Evolutionary conservation across 2,113 vertebrate species (phyloP), one percentile per base, ranked within the genome.

Genomic region (Grantiella picta): DNA sequence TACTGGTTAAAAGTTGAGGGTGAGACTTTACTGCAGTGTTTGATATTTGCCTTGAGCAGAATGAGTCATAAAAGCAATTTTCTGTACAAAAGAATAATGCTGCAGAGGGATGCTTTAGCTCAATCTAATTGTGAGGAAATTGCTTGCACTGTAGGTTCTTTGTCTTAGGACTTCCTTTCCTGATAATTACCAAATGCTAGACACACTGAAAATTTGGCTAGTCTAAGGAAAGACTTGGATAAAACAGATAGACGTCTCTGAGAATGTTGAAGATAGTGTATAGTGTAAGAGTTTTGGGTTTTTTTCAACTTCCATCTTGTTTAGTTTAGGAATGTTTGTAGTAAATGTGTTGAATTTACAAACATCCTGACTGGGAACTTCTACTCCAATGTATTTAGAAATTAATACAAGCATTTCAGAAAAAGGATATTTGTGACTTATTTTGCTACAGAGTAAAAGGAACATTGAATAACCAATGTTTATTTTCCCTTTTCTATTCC

Each of bases 231-330:
- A n/a, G 2, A 2, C 15, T 64, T 60, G 15, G 40, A 54, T 25
- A 61, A 82, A 57, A 80, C 10, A 49, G 10, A 6, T 9, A 44
- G 36, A 83, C 59, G 9, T 13, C 28, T 69, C 54, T 52, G 61
- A n/a, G n/a, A 73, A 38, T 52, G 15, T 47, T 69, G 7, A 59
- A 40, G 7, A 25, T 5, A 7, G 2, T 19, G 1, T 65, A 14
- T 22, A 57, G 5, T 7, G 1, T 10, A 63, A 8, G 8, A 15
- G 3, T 5, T 40, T 38, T 7, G 29, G 2, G 0, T 28, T 56
- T 82, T 75, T 72, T 63, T 29, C 12, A 54, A 5, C 3, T 75
- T 65, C 7, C 21, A 57, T 69, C 22, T 18, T 45, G 27, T n/a
- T 54, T 79, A 40, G 40, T 38, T 90, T 40, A 83, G 22, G 35